Evolutionary conservation across 2,113 vertebrate genomes (phyloP).

Genomic region (Eulacestoma nigropectus): DNA sequence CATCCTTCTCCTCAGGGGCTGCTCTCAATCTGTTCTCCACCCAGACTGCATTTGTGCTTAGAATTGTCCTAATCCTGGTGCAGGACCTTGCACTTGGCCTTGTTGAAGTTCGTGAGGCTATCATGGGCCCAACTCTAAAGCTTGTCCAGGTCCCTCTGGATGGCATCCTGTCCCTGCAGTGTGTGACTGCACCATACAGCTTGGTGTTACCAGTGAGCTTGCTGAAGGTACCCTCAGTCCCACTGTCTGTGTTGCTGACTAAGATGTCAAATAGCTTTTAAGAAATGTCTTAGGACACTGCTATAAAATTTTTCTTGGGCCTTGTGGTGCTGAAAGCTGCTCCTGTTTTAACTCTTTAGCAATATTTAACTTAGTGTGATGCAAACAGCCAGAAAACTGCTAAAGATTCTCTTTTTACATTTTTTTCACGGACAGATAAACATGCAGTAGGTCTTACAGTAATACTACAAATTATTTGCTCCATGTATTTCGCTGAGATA

Average conservation of each 20-base stretch:
- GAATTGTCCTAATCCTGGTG: not conserved
- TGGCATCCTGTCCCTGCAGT: not conserved
- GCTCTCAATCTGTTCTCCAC: not conserved
- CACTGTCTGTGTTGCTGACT: not conserved
- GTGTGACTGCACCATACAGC: not conserved
- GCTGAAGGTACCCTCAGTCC: not conserved
- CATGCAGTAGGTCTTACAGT: not conserved
- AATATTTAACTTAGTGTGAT: not conserved
- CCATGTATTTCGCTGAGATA: not conserved
- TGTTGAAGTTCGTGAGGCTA: not conserved
- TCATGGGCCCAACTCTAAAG: no score
- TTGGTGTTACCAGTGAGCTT: not conserved
- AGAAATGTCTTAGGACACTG: not conserved
- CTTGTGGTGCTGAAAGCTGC: not conserved
- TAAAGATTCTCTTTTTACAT: not conserved
- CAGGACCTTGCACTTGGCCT: not conserved
- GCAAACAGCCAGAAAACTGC: not conserved
- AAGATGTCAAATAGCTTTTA: not conserved
- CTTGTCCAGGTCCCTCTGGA: not conserved
- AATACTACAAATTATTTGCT: not conserved
- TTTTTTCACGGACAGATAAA: not conserved
- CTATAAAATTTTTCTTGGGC: not conserved
- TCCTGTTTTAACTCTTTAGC: not conserved
- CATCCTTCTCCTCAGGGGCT: not conserved
- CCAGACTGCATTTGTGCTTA: not conserved